Conservation (phyloP, 2,888 invertebrate species). For the Beris morrisii region DNA sequence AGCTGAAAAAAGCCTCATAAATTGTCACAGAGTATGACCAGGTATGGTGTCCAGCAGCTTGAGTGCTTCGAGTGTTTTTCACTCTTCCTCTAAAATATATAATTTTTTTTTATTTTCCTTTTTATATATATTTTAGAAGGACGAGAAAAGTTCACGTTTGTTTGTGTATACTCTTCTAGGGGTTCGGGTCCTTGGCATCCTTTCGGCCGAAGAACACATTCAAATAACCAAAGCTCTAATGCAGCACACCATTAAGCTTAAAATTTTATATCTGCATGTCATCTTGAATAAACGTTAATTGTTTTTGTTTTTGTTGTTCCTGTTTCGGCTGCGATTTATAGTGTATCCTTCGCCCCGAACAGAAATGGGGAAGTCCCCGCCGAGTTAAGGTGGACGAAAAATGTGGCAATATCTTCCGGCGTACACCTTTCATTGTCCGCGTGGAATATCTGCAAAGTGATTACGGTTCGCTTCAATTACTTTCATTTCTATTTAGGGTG, state of each 20-base stretch:
- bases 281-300: conserved; percentile 33
- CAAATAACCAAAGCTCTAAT: conserved; percentile 36
- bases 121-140: too few relatives aligned
- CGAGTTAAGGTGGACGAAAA: too few relatives aligned
- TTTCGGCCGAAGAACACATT: conserved; percentile 8
- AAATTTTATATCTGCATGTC: conserved; percentile 34
- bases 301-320: conserved; percentile 28
- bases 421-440: too few relatives aligned
- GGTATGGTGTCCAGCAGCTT: conserved; percentile 17
- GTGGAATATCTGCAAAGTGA: too few relatives aligned
- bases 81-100: too few relatives aligned
- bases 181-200: conserved; percentile 7
- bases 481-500: too few relatives aligned
- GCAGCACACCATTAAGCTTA: conserved; percentile 36
- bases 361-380: too few relatives aligned
- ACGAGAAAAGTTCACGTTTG: too few relatives aligned
- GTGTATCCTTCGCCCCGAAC: not conserved
- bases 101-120: too few relatives aligned
- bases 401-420: too few relatives aligned
- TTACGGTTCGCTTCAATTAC: too few relatives aligned
- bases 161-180: too few relatives aligned
- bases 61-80: conserved; percentile 22
- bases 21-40: conserved; percentile 37
- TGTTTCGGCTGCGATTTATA: not conserved
- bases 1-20: conserved; percentile 47